Conservation (phyloP, 2,888 invertebrate genomes). For the Ophion costatus region DNA sequence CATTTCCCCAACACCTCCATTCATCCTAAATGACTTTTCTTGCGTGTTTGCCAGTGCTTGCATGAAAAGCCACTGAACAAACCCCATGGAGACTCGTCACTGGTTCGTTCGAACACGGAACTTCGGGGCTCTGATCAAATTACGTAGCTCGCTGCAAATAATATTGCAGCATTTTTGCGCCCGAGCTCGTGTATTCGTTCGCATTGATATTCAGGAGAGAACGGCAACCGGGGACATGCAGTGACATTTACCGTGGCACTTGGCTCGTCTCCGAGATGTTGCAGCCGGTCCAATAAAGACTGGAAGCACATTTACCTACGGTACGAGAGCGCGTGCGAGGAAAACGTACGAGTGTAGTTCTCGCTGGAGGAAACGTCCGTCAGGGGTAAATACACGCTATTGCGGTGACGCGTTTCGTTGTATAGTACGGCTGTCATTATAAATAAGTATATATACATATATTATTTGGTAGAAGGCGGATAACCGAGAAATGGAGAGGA, state of each 20-base stretch:
- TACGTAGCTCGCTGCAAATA: constrained; percentile 17
- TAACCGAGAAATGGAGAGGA: constrained; percentile 13
- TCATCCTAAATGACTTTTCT: too few species aligned
- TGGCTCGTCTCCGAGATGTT: constrained; percentile 55
- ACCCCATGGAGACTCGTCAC: not conserved
- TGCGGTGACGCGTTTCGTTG: constrained; percentile 27
- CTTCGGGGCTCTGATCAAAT: constrained; percentile 7
- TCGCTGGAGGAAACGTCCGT: constrained; percentile 32
- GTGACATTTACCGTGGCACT: constrained; percentile 59
- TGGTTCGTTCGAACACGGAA: not conserved
- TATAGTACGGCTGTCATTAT: not conserved
- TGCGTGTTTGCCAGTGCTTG: too few species aligned
- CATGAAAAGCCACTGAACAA: not conserved
- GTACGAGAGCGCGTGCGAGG: constrained; percentile 44
- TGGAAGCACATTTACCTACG: constrained; percentile 51
- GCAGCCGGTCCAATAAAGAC: constrained; percentile 57
- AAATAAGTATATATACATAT: not conserved
- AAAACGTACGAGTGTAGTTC: constrained; percentile 52
- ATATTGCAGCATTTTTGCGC: constrained; percentile 26
- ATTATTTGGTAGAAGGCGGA: constrained; percentile 3
- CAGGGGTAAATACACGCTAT: constrained; percentile 41
- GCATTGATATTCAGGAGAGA: constrained; percentile 49
- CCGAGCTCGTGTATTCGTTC: constrained; percentile 37
- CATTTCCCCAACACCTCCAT: too few species aligned
- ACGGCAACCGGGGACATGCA: constrained; percentile 42